Evolutionary conservation across 1,140 invertebrate genomes (phyloP), one percentile per base, ranked within the genome.

Genomic region (Bombus breviceps): DNA sequence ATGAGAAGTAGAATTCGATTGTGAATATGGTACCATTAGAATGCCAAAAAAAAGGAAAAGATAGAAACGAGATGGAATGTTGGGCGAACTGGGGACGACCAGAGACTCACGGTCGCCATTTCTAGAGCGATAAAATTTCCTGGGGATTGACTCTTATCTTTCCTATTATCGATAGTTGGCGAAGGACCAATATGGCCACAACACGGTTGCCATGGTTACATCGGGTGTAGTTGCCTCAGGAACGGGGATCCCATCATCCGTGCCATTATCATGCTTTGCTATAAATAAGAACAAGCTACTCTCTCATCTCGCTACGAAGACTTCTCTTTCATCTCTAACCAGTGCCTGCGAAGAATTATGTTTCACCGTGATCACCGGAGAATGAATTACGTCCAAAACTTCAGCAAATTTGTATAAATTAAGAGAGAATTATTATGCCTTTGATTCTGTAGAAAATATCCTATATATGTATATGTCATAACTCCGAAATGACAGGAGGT

Each of bases 121-220:
- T 92, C 89, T 76, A 62, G 57, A 84, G 71, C 86, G 68, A 92
- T 92, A 92, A 93, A 93, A 85, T 85, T 90, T 92, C 81, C 73
- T 81, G 75, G 41, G 80, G 89, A 86, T 81, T 88, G 83, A 86
- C 89, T 91, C 93, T 95, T 95, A 95, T 95, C 95, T 95, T 93
- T 94, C 92, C 93, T 95, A 95, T 95, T 95, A 95, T 95, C 94
- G 94, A 95, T 95, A 95, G 94, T 92, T 94, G 94, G 94, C 93
- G 79, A 72, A 75, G 91, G 92, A 94, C 93, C 94, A 95, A 94
- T 93, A 94, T 94, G 94, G 93, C 92, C 86, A 89, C 91, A 88
- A 81, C 62, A 74, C 85, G 82, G 93, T 94, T 91, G 76, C 92
- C 92, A 94, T 93, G 91, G 87, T 89, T 86, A 93, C 93, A 83